Evolutionary conservation across 2,797 vertebrate species (phyloP).

Genomic region (Austrolebias charrua): DNA sequence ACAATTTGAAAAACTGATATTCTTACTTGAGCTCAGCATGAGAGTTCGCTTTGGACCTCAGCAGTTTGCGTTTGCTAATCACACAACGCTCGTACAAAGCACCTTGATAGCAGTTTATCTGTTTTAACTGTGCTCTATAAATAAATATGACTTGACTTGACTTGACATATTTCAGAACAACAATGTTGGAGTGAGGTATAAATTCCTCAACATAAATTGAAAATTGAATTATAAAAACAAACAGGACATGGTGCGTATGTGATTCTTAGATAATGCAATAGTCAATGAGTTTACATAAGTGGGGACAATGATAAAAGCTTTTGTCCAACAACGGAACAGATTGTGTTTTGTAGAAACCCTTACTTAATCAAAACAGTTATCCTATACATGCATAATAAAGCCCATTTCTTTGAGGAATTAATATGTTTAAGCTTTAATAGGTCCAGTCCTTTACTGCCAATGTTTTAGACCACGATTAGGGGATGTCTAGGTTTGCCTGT

Average conservation of each 20-base stretch:
- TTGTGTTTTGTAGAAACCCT: too few relatives aligned
- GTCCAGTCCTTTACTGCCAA: too few relatives aligned
- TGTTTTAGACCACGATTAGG: too few relatives aligned
- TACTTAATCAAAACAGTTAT: too few relatives aligned
- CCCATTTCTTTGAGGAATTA: too few relatives aligned
- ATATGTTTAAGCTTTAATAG: too few relatives aligned
- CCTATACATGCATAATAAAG: too few relatives aligned
- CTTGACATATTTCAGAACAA: constrained; percentile 48
- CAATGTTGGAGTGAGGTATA: constrained; percentile 31
- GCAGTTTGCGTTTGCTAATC: constrained; percentile 54
- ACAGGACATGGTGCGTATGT: constrained; percentile 35
- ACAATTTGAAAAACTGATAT: constrained; percentile 24
- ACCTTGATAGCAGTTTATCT: too few relatives aligned
- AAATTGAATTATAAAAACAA: constrained; percentile 54
- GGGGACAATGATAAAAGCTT: constrained; percentile 8
- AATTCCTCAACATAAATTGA: constrained; percentile 45
- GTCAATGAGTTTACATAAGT: constrained; percentile 2
- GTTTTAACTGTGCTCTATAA: too few relatives aligned
- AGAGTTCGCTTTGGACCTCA: constrained; percentile 10
- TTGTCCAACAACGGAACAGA: too few relatives aligned
- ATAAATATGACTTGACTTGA: too few relatives aligned
- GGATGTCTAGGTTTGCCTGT: too few relatives aligned
- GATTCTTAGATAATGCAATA: constrained; percentile 47
- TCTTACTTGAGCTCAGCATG: constrained; percentile 42
- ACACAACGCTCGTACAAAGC: constrained; percentile 30